Base-by-base conservation (phyloP, 2,113 vertebrate genomes). In the Axis porcinus region DNA sequence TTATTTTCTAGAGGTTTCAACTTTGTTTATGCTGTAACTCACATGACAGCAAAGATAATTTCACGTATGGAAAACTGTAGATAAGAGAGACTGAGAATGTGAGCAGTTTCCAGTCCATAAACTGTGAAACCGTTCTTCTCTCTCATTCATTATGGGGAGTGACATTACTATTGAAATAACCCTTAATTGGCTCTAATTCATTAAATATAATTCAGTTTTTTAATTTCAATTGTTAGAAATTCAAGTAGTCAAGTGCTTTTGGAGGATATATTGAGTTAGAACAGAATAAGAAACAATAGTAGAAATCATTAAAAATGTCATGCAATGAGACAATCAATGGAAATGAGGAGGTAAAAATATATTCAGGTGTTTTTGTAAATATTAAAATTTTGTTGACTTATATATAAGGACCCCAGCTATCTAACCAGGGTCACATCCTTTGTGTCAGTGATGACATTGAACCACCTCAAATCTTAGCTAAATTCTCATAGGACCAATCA, bases 1-100 rank as follows among this genome's bases (percentile, higher is more conserved):
- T 93, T 96, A 85, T 93, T 97, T 95, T 93, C 47, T 84, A 58
- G 33, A 88, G 82, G 87, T 85, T 94, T 91, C 81, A 93, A 6
- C 23, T 94, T 52, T 64, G n/a, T 76, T 89, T 88, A 88, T 81
- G n/a, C 25, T 85, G 2, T 64, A 14, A 45, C 78, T 87, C 43
- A 83, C 12, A 25, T 36, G 50, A 79, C 17, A 88, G 50, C 33
- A 60, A 87, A 94, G 33, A 33, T 89, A 74, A 67, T 45, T 84
- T 90, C 57, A 81, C 16, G 85, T 70, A 12, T 78, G 19, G 17
- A 88, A 45, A 36, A 62, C 67, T 78, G 0, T 43, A 87, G 79
- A 36, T 91, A 85, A 58, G 25, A 94, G 67, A 36, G 64, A 54
- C n/a, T 78, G 23, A 74, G 27, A 87, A 70, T 87, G 28, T 83